A percentile compares a stretch with the other conserved stretches of the same genome.
These are phyloP conservation scores for Cossypha heuglini DNA, from an alignment of 2,797 vertebrate genomes.

Conservation along the genomic window DNA sequence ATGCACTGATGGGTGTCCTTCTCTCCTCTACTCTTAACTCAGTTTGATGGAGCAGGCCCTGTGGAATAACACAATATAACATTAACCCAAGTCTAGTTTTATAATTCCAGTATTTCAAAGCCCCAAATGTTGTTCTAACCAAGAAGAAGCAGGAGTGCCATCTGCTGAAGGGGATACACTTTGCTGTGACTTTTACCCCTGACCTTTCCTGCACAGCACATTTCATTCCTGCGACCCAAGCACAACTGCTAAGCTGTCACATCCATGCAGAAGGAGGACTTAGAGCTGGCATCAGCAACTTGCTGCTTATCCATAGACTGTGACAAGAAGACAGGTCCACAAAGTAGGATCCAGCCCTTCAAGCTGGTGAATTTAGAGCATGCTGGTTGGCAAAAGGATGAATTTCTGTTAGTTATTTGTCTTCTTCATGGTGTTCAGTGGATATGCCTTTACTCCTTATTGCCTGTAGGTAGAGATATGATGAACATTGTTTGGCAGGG, in stretches of 20 bases:
- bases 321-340: not conserved
- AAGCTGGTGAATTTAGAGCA: not conserved
- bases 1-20: not conserved
- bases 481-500: not conserved
- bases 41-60: not conserved
- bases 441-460: not conserved
- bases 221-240: not conserved
- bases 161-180: not conserved
- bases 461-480: not conserved
- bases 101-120: not conserved
- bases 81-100: not conserved
- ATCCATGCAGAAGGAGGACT: not conserved
- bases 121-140: not conserved
- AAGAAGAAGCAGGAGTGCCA: not conserved
- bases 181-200: not conserved
- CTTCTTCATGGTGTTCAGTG: not conserved
- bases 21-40: not conserved
- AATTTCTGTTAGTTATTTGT: not conserved
- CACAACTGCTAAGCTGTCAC: not conserved
- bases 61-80: not conserved
- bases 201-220: not conserved
- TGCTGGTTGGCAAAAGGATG: not conserved
- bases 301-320: not conserved
- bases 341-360: not conserved
- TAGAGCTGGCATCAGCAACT: not conserved